Conservation (phyloP, 1,140 invertebrate genomes). For the Mercenaria mercenaria region DNA sequence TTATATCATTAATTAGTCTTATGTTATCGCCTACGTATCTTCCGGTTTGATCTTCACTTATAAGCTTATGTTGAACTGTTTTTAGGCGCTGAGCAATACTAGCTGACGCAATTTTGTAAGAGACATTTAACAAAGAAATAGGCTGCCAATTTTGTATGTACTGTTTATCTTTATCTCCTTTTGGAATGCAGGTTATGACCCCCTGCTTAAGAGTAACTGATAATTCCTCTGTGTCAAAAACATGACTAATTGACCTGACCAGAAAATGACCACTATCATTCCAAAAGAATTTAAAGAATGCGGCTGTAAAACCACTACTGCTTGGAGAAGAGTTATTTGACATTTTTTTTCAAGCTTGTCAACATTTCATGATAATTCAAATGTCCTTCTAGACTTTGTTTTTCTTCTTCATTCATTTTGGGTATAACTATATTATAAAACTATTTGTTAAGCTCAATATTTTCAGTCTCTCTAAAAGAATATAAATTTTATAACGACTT, state of each 20-base stretch:
- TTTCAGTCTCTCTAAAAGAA: not conserved
- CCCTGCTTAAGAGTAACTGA: conserved; percentile 33
- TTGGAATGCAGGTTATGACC: conserved; percentile 56
- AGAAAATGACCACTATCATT: conserved; percentile 44
- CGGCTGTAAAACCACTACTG: conserved; percentile 3
- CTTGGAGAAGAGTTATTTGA: conserved; percentile 25
- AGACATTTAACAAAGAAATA: conserved; percentile 52
- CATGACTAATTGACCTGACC: conserved; percentile 50
- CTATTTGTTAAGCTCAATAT: not conserved
- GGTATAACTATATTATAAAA: not conserved
- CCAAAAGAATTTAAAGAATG: conserved; percentile 57
- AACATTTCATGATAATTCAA: conserved; percentile 1
- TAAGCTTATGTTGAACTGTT: conserved; percentile 48
- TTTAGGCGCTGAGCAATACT: conserved; percentile 45
- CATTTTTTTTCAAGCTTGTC: conserved; percentile 30
- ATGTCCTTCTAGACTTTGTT: not conserved
- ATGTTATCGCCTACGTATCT: conserved; percentile 64
- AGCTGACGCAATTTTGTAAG: conserved; percentile 61
- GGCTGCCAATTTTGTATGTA: conserved; percentile 56
- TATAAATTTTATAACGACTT: conserved; percentile 21
- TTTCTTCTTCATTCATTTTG: not conserved
- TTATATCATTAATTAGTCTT: conserved; percentile 60
- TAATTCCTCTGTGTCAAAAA: conserved; percentile 15
- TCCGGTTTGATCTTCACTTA: conserved; percentile 57
- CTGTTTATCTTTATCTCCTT: conserved; percentile 47